Evolutionary conservation across 2,888 invertebrate genomes (phyloP).

Genomic region (Rhaphigaster nebulosa): DNA sequence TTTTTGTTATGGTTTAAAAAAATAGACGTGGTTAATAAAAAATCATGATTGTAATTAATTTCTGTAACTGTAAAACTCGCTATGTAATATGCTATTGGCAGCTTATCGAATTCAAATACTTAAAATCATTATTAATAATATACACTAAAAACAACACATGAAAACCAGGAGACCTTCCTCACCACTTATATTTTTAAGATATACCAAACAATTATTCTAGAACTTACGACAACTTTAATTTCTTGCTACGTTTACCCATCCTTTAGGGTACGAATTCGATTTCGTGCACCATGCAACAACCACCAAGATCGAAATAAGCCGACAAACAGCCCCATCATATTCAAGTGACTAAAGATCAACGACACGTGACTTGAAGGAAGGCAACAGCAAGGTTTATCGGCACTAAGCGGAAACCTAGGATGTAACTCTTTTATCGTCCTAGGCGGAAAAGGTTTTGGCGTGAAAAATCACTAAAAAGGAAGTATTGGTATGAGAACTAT

Average conservation of each 20-base stretch:
- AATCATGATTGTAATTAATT: too few species aligned
- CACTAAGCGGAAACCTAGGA: neutral
- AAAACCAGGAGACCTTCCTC: neutral
- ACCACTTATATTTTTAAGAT: neutral
- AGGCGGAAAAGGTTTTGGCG: neutral
- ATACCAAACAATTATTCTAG: neutral
- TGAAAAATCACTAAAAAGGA: neutral
- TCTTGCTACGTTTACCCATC: neutral
- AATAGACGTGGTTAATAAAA: too few species aligned
- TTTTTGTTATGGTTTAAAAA: too few species aligned
- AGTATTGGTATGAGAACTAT: neutral
- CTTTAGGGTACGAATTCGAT: neutral
- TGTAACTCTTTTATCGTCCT: too few species aligned
- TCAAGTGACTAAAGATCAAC: neutral
- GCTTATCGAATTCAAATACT: too few species aligned
- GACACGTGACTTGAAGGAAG: slow-evolving; percentile 24
- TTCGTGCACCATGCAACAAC: neutral
- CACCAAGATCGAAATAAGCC: neutral
- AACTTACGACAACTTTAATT: neutral
- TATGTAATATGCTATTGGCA: too few species aligned
- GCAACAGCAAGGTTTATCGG: neutral
- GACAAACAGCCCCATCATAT: neutral
- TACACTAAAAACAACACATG: neutral
- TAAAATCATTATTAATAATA: too few species aligned
- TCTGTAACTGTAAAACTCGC: too few species aligned